Conservation (phyloP, 2,113 vertebrate genomes). For the Pteruthius melanotis region DNA sequence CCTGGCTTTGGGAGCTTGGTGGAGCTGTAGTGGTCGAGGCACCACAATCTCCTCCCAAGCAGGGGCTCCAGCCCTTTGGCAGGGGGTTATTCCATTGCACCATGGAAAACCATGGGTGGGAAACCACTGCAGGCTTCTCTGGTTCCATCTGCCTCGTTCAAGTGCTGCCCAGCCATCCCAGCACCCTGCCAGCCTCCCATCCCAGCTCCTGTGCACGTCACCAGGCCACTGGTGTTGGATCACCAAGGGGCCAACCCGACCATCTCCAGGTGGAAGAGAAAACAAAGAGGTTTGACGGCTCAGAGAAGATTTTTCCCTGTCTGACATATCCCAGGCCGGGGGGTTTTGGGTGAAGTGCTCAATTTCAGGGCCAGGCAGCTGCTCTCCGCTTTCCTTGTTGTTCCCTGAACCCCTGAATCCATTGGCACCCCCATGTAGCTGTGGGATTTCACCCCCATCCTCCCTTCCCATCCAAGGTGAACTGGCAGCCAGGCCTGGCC, state of each 20-base stretch:
- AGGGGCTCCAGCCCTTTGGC: background rate
- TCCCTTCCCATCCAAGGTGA: background rate
- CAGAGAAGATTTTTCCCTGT: background rate
- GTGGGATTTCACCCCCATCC: background rate
- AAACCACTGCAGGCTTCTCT: background rate
- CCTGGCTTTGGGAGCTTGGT: background rate
- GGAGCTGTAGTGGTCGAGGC: background rate
- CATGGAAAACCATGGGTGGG: accelerated
- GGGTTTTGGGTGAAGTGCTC: background rate
- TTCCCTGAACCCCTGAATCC: background rate
- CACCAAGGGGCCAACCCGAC: accelerated
- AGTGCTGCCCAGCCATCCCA: background rate
- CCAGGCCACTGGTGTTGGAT: background rate
- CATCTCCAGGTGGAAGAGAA: background rate
- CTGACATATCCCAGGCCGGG: too few relatives aligned
- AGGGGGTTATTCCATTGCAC: background rate
- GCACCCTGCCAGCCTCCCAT: background rate
- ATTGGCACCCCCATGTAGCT: accelerated
- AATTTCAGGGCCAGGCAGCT: background rate
- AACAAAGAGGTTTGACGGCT: background rate
- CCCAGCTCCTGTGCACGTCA: accelerated
- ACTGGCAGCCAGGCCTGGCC: background rate
- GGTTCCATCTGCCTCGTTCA: accelerated
- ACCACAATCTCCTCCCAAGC: background rate
- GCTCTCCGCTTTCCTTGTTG: accelerated